phyloP scores from a whole-genome alignment of 2,113 vertebrate species.

The Cryptoleucopteryx plumbea region DNA sequence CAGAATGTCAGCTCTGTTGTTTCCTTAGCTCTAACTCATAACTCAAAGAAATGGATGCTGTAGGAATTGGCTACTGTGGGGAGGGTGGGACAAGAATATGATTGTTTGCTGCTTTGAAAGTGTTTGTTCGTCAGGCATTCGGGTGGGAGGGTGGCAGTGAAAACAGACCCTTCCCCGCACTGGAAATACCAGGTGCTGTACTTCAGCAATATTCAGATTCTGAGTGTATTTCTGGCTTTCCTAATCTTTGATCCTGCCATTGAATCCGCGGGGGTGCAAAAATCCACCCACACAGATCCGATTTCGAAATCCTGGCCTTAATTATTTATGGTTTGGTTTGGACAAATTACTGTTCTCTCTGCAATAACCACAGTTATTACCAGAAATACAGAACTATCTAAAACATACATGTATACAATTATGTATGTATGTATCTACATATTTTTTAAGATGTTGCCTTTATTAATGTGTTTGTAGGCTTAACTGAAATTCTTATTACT shows the following conservation, averaged over 20 bases:
- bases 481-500: background rate
- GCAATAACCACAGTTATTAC: background rate
- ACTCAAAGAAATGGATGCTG: background rate
- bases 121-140: background rate
- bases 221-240: conserved; percentile 53
- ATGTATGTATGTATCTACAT: background rate
- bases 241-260: conserved; percentile 41
- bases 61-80: background rate
- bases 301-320: conserved; percentile 10
- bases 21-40: background rate
- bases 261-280: conserved; percentile 47
- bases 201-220: conserved; percentile 4
- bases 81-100: background rate
- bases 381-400: background rate
- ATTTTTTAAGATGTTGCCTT: background rate
- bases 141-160: background rate
- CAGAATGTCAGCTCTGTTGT: background rate
- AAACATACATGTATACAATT: background rate
- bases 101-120: background rate
- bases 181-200: conserved; percentile 44
- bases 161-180: background rate
- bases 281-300: conserved; percentile 53
- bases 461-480: background rate
- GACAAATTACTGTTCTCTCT: conserved; percentile 11
- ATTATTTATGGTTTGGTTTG: conserved; percentile 21